These are phyloP conservation scores for Heliconius erato DNA, from an alignment of 2,888 invertebrate genomes.

Conservation along the genomic window DNA sequence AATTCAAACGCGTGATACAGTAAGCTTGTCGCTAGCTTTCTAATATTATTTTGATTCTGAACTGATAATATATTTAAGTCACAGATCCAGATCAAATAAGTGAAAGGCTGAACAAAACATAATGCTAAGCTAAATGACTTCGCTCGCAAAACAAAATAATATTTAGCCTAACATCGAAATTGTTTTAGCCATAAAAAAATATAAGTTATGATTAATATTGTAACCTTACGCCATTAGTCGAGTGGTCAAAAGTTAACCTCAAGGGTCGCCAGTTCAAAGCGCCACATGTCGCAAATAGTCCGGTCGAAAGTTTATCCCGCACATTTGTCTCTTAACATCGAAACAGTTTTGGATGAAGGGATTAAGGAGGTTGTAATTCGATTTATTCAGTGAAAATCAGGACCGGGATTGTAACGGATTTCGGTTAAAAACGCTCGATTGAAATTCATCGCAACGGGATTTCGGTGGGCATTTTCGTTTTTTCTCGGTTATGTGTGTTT, in stretches of 20 bases:
- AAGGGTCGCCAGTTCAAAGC: slow-evolving; percentile 74
- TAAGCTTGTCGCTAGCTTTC: too few relatives aligned
- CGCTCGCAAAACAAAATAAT: not conserved
- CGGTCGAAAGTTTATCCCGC: slow-evolving; percentile 73
- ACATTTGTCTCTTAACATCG: slow-evolving; percentile 74
- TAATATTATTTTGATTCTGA: too few relatives aligned
- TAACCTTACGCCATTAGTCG: slow-evolving; percentile 73
- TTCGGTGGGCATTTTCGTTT: slow-evolving; percentile 17
- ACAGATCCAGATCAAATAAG: too few relatives aligned
- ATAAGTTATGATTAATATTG: slow-evolving; percentile 64
- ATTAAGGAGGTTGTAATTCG: slow-evolving; percentile 44
- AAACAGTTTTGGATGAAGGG: slow-evolving; percentile 51
- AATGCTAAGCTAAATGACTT: not conserved
- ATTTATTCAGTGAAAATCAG: slow-evolving; percentile 44
- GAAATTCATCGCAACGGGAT: slow-evolving; percentile 31
- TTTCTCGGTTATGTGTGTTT: slow-evolving; percentile 3
- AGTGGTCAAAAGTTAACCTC: slow-evolving; percentile 66
- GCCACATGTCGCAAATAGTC: slow-evolving; percentile 78
- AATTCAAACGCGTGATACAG: too few relatives aligned
- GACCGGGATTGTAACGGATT: slow-evolving; percentile 26
- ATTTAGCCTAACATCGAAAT: not conserved
- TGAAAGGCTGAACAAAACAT: too few relatives aligned
- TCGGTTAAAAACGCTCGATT: slow-evolving; percentile 37
- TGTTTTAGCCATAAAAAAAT: slow-evolving; percentile 47
- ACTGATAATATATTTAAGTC: too few relatives aligned